Conservation (phyloP, 2,797 vertebrate species). For the Hyperoplus immaculatus region DNA sequence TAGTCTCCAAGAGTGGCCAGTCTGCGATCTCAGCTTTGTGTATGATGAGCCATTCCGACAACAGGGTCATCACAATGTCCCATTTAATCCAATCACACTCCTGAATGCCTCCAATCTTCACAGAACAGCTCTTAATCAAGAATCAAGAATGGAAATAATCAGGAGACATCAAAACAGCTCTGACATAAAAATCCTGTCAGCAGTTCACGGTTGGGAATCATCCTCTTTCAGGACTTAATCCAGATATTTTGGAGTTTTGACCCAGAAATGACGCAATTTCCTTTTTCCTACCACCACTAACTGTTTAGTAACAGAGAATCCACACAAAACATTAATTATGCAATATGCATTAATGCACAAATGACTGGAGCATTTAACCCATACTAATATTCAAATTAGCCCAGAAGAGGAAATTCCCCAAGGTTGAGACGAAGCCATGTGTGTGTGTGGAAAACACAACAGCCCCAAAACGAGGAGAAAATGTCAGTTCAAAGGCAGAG, state of each 20-base stretch:
- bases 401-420: slow-evolving; percentile 77
- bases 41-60: slow-evolving; percentile 79
- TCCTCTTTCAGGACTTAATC: slow-evolving; percentile 45
- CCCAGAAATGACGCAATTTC: slow-evolving; percentile 16
- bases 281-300: slow-evolving; percentile 1
- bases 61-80: slow-evolving; percentile 82
- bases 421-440: slow-evolving; percentile 76
- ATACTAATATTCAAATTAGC: slow-evolving; percentile 86
- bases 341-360: slow-evolving; percentile 82
- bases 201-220: slow-evolving; percentile 58
- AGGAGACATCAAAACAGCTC: slow-evolving; percentile 73
- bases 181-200: slow-evolving; percentile 76
- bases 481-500: slow-evolving; percentile 35
- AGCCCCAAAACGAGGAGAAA: slow-evolving; percentile 43
- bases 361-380: slow-evolving; percentile 84
- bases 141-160: slow-evolving; percentile 76
- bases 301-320: slow-evolving; percentile 61
- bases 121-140: slow-evolving; percentile 75
- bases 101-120: slow-evolving; percentile 72
- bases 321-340: slow-evolving; percentile 81
- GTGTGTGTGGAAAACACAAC: slow-evolving; percentile 66
- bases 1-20: slow-evolving; percentile 43
- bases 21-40: slow-evolving; percentile 69
- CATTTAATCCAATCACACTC: slow-evolving; percentile 80
- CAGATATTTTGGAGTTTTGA: slow-evolving; percentile 38